Evolutionary conservation across 2,797 vertebrate species (phyloP), one percentile per base, ranked within the genome.

Genomic region (Enteromius viviparus): DNA sequence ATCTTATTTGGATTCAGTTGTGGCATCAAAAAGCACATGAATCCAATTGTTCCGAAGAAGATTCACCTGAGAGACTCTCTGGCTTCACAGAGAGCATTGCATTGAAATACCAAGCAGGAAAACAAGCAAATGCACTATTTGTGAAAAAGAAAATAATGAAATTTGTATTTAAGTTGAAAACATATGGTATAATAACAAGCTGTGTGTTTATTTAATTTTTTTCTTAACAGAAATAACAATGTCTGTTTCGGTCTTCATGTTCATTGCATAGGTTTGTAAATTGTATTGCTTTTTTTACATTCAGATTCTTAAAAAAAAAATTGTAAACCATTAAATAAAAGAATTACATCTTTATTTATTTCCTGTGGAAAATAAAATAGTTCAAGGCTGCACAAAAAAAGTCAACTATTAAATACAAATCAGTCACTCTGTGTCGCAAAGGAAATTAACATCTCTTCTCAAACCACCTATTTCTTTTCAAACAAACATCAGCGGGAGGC

Each of bases 401-500:
- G 49, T 32, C 14, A 23, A 55, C 34, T 14, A 14, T 49, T 45
- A 70, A 68, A 80, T 60, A 60, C 11, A 58, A 26, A 62, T 17
- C 6, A 47, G 10, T 62, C 12, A 45, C n/a, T 81, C 21, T 4
- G 14, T 68, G 23, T 62, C 9, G n/a, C n/a, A 75, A 76, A 74
- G 19, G 45, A 80, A 58, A 66, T 32, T n/a, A 64, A 29, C n/a
- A 26, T 62, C 12, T 58, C 51, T 58, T 58, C 2, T 66, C n/a
- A 9, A 49, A 29, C 34, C 15, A 55, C 10, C 17, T 15, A n/a
- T 55, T 64, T 17, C 37, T 15, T 45, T n/a, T 37, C 8, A 49
- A 42, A 70, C 32, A 77, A 23, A 62, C 40, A 42, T 55, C 89
- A 94, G 6, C 82, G 89, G n/a, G 90, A 11, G 14, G 88, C 65